phyloP scores from a whole-genome alignment of 2,113 vertebrate species.

The Stegostoma tigrinum region DNA sequence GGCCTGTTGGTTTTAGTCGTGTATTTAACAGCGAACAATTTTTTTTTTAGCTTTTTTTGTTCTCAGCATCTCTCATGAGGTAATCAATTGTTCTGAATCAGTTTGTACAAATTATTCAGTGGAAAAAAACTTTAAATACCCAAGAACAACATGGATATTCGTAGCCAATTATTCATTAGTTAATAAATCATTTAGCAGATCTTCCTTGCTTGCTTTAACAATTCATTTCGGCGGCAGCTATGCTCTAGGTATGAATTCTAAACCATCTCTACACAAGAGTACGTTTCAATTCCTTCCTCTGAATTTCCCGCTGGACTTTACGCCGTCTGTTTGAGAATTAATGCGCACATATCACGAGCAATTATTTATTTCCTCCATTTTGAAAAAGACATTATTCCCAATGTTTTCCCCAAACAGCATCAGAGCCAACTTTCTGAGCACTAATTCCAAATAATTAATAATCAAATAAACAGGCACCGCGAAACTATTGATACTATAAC shows the following conservation, averaged over 20 bases:
- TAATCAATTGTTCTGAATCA: neutral
- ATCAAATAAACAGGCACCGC: neutral
- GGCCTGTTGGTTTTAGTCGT: neutral
- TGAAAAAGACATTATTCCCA: neutral
- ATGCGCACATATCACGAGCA: neutral
- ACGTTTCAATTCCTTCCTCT: neutral
- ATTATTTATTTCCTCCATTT: neutral
- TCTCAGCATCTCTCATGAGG: neutral
- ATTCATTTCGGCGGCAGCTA: neutral
- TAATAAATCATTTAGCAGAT: neutral
- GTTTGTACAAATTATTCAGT: neutral
- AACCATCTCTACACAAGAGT: neutral
- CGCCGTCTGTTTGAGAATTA: neutral
- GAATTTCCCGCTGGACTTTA: neutral
- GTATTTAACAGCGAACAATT: neutral
- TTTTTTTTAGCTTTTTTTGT: neutral
- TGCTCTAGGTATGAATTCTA: neutral
- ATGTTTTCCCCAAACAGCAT: neutral
- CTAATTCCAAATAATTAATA: neutral
- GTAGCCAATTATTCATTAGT: too few species aligned
- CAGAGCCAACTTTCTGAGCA: neutral
- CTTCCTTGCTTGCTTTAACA: neutral
- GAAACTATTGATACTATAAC: neutral
- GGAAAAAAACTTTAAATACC: neutral
- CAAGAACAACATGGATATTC: neutral